A percentile compares a stretch with the other conserved stretches of the same genome.
phyloP scores from a whole-genome alignment of 2,888 invertebrate species.

The Bombylius major region DNA sequence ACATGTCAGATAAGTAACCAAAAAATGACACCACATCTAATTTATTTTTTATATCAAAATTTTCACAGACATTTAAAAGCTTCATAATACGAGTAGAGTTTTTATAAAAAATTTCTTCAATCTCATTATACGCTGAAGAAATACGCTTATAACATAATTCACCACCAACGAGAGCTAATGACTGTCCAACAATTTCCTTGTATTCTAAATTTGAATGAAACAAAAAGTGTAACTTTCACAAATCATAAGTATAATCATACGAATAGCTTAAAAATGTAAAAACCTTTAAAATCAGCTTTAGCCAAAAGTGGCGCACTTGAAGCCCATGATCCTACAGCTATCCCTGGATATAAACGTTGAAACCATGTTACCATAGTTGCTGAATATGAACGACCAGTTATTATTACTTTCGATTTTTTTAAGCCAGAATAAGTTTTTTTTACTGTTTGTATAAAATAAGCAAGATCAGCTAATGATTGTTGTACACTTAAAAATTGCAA shows the following conservation, averaged over 20 bases:
- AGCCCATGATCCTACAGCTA: conserved; percentile 46
- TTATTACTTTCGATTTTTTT: conserved; percentile 35
- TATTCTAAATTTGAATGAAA: conserved; percentile 22
- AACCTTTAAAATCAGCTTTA: conserved; percentile 44
- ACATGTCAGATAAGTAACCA: conserved; percentile 25
- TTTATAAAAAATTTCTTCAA: conserved; percentile 24
- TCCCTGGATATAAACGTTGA: conserved; percentile 49
- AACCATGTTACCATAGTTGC: conserved; percentile 58
- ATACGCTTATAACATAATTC: conserved; percentile 27
- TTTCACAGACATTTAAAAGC: conserved; percentile 27
- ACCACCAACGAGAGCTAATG: conserved; percentile 28
- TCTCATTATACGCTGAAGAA: conserved; percentile 24
- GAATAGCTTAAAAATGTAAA: conserved; percentile 3
- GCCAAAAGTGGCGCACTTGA: conserved; percentile 55
- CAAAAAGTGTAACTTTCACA: too few relatives aligned
- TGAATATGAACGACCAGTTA: conserved; percentile 55
- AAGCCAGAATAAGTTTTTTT: conserved; percentile 30
- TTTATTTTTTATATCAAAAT: conserved; percentile 25
- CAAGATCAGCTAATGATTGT: conserved; percentile 54
- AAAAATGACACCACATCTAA: conserved; percentile 30
- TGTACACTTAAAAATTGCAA: conserved; percentile 48
- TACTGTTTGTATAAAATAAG: conserved; percentile 45
- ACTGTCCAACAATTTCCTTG: conserved; percentile 30
- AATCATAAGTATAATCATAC: too few relatives aligned
- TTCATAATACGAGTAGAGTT: conserved; percentile 23